Conservation (phyloP, 2,113 vertebrate species). For the Lichenostomus cassidix region DNA sequence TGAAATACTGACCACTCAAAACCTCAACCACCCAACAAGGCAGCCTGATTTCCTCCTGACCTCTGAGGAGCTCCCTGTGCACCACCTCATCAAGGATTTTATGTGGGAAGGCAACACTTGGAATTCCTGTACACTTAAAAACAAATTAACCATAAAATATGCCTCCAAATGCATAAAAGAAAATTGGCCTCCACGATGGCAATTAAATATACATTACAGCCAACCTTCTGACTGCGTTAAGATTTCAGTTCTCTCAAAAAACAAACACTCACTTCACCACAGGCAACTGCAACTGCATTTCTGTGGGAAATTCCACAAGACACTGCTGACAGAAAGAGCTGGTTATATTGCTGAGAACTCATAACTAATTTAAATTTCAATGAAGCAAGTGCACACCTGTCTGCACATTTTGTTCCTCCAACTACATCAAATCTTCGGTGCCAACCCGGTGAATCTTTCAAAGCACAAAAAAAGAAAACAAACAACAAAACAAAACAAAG, state of each 20-base stretch:
- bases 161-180: background rate
- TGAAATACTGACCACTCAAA: background rate
- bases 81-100: background rate
- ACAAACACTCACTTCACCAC: background rate
- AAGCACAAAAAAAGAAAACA: background rate
- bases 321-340: background rate
- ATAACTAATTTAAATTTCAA: constrained; percentile 48
- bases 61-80: background rate
- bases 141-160: background rate
- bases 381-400: constrained; percentile 2
- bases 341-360: background rate
- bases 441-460: background rate
- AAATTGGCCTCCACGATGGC: background rate
- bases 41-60: background rate
- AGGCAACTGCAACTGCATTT: background rate
- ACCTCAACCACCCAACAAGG: accelerated
- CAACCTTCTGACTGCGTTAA: background rate
- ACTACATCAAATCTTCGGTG: background rate
- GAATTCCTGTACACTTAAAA: background rate
- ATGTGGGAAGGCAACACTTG: background rate
- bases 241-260: background rate
- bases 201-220: constrained; percentile 12
- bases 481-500: background rate
- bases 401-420: background rate
- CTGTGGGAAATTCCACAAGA: background rate